These are phyloP conservation scores for Platycheirus rosarum DNA, from an alignment of 2,888 invertebrate genomes.

Conservation along the genomic window DNA sequence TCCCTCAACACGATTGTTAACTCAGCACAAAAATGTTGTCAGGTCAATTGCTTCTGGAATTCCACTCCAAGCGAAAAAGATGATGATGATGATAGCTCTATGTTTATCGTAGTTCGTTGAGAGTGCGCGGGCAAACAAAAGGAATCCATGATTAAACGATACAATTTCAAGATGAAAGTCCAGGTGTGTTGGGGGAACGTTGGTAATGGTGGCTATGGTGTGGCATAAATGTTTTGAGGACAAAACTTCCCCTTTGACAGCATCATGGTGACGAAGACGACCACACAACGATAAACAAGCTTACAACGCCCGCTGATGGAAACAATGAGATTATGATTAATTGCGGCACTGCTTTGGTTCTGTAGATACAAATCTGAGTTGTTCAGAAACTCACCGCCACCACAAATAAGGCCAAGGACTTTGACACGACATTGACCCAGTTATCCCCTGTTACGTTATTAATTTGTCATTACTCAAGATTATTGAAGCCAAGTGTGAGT, in stretches of 20 bases:
- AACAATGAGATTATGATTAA: constrained; percentile 69
- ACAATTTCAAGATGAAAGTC: constrained; percentile 45
- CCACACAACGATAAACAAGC: constrained; percentile 31
- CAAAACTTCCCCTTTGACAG: constrained; percentile 26
- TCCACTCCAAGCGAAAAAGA: background rate
- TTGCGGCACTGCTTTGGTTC: constrained; percentile 46
- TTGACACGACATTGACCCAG: constrained; percentile 62
- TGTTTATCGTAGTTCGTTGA: background rate
- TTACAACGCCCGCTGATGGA: constrained; percentile 42
- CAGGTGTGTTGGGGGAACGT: constrained; percentile 4
- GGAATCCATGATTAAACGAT: constrained; percentile 30
- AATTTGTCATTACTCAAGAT: constrained; percentile 47
- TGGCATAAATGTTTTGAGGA: constrained; percentile 42
- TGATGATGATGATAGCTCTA: constrained; percentile 5
- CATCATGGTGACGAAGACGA: constrained; percentile 25
- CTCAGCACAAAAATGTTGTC: constrained; percentile 48
- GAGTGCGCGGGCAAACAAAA: background rate
- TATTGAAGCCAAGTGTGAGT: background rate
- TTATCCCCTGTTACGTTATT: constrained; percentile 37
- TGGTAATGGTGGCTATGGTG: background rate
- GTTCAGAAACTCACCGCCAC: constrained; percentile 39
- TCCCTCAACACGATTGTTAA: constrained; percentile 47
- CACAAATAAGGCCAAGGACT: constrained; percentile 14
- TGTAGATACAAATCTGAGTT: constrained; percentile 39
- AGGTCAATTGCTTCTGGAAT: constrained; percentile 37